Percentiles rank a stretch among this genome's conserved stretches.
Conservation (phyloP, 2,797 vertebrate species). For the Coilia nasus region DNA sequence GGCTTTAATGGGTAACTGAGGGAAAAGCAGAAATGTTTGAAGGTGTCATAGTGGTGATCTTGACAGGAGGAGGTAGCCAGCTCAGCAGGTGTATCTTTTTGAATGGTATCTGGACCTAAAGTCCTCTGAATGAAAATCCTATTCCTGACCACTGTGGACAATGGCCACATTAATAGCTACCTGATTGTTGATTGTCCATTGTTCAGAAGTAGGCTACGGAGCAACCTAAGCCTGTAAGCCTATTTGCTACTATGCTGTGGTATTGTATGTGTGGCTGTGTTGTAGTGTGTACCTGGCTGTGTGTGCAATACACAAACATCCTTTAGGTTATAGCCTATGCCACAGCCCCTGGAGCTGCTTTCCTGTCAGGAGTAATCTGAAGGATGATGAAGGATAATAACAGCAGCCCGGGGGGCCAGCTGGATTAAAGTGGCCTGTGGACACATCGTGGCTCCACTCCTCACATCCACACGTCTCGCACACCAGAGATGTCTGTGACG, state of each 20-base stretch:
- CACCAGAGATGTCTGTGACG: too few species aligned
- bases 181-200: background rate
- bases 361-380: conserved; percentile 23
- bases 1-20: background rate
- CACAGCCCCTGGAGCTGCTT: background rate
- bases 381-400: conserved; percentile 25
- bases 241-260: background rate
- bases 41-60: background rate
- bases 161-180: background rate
- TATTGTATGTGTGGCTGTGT: background rate
- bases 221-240: background rate
- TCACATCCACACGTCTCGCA: background rate
- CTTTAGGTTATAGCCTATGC: background rate
- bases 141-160: background rate
- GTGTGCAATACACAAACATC: background rate
- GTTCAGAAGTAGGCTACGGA: background rate
- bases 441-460: background rate
- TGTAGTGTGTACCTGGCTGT: background rate
- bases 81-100: background rate
- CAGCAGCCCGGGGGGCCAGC: conserved; percentile 13
- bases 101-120: background rate
- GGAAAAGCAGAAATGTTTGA: background rate
- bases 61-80: background rate
- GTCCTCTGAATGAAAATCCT: background rate
- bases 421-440: conserved; percentile 24